Percentiles rank a stretch among this genome's conserved stretches.
Conservation (phyloP, 2,888 invertebrate species). For the Sphinx pinastri region DNA sequence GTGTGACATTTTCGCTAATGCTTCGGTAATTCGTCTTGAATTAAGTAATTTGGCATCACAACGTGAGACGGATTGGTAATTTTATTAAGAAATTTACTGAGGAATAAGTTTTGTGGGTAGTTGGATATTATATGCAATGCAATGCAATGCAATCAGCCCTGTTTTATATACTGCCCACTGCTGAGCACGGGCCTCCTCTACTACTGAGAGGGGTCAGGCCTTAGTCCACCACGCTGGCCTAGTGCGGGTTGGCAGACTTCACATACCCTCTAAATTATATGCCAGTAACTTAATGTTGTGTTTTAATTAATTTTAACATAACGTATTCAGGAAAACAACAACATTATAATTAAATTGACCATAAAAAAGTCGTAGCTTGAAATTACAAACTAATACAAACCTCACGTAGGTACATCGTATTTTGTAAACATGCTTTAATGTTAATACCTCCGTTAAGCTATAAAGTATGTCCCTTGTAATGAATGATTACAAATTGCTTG, state of each 20-base stretch:
- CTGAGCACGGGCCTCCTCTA: no score
- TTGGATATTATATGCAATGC: neutral
- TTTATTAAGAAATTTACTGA: neutral
- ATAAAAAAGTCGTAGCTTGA: neutral
- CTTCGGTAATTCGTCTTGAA: constrained; percentile 12
- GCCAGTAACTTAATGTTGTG: neutral
- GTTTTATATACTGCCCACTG: no score
- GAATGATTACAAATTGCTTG: constrained; percentile 14
- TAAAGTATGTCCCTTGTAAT: neutral
- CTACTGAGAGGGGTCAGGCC: no score
- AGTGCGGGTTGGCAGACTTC: no score
- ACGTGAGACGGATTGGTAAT: neutral
- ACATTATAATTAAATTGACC: neutral
- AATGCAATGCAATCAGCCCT: no score
- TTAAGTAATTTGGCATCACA: neutral
- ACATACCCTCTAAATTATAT: no score
- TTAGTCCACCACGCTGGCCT: no score
- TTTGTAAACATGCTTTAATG: neutral
- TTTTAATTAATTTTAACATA: neutral
- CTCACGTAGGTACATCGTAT: neutral
- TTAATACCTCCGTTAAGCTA: neutral
- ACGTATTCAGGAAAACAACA: neutral
- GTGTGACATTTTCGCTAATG: neutral
- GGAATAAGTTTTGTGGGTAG: neutral
- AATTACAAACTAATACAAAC: no score